Percentiles rank a stretch among this genome's conserved stretches.
These are phyloP conservation scores for Ophthalmolycus amberensis DNA, from an alignment of 2,113 vertebrate species.

Conservation along the genomic window DNA sequence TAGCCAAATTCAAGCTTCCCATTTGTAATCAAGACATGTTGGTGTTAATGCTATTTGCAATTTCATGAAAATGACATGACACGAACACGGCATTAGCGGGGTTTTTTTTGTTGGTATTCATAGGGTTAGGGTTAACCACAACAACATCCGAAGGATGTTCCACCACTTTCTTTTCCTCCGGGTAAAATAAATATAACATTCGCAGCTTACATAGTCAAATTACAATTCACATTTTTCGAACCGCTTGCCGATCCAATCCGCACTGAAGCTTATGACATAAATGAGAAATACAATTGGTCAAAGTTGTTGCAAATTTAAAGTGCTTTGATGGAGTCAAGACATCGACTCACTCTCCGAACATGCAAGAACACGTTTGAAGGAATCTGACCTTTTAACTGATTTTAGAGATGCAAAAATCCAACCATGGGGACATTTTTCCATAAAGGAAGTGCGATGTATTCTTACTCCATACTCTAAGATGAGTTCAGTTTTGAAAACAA, in stretches of 20 bases:
- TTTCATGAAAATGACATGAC: background rate
- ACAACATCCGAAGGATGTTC: background rate
- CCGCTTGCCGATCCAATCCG: background rate
- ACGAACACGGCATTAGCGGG: background rate
- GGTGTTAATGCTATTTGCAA: background rate
- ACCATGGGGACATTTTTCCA: background rate
- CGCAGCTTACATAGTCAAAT: background rate
- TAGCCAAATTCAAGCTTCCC: background rate
- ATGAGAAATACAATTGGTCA: no score
- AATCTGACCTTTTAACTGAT: background rate
- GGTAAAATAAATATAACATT: background rate
- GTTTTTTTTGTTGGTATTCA: no score
- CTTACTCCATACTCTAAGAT: constrained; percentile 4
- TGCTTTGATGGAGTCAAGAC: background rate
- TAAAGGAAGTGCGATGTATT: background rate
- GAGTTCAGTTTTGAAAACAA: constrained; percentile 22
- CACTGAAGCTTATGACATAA: background rate
- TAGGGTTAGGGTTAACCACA: background rate
- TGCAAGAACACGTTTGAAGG: no score
- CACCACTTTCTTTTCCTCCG: background rate
- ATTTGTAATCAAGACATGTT: background rate
- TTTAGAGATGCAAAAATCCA: background rate
- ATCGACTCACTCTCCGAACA: no score
- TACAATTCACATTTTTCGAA: background rate
- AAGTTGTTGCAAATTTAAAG: no score